Base-by-base conservation (phyloP, 2,113 vertebrate genomes). In the Poeciliopsis turrubarensis region DNA sequence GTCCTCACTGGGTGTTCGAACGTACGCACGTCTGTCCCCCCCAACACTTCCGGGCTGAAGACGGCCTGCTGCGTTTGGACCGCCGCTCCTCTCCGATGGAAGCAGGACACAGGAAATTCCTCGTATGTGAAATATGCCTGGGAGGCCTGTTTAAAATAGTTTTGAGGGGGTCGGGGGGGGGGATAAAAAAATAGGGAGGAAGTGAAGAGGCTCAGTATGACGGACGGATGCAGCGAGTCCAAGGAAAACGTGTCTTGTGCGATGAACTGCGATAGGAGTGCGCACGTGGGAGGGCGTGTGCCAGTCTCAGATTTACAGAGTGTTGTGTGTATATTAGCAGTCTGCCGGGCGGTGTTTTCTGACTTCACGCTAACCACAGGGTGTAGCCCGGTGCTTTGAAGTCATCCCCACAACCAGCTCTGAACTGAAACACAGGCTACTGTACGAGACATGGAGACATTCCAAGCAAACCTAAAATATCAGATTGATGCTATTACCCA, bases 281-380 rank as follows among this genome's bases (percentile, higher is more conserved):
- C 5, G 17, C 44, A 47, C 44, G 14, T 83, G 79, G 79, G 78
- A 75, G 81, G 82, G 79, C 22, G 71, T 86, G 79, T 61, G 81
- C 44, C 70, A 26, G 5, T 65, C 12, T 47, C 63, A 70, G 72
- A 39, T 79, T 37, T 44, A 26, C 25, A 71, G 57, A 41, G 67
- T 17, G 27, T 60, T 54, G 30, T 72, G 17, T 73, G 57, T 67
- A 65, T 72, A 83, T 82, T 70, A 77, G 65, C 70, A 37, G 75
- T 54, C 68, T 90, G 84, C 68, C 73, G 57, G 63, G 37, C 30
- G 62, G 70, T 82, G 85, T 73, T 69, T 69, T 67, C 77, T 54
- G 81, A 82, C 70, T 86, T 84, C 68, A 77, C 73, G 27, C 85
- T 81, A 88, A 92, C 89, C 89, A 90, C 86, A 90, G 92, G 92